Conservation (phyloP, 2,888 invertebrate genomes). For the Morpho helenor region DNA sequence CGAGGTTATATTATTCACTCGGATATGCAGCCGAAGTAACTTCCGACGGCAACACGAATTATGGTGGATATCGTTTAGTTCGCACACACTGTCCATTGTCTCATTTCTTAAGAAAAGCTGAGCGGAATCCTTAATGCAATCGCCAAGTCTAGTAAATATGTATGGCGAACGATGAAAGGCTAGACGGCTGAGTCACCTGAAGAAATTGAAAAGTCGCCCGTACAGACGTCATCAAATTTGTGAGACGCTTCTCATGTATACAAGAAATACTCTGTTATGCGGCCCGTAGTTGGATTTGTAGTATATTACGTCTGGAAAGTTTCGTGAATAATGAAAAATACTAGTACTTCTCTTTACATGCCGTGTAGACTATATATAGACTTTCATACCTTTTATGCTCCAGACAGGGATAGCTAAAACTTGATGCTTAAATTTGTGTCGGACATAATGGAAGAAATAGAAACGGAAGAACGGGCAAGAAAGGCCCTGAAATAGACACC, state of each 20-base stretch:
- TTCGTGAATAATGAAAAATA: too few species aligned
- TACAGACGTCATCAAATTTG: conserved; percentile 6
- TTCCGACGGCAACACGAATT: conserved; percentile 18
- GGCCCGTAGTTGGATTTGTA: too few species aligned
- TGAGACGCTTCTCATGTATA: neutral
- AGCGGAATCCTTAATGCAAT: conserved; percentile 26
- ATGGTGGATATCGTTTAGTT: conserved; percentile 5
- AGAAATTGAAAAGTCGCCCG: conserved; percentile 5
- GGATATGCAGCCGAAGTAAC: conserved; percentile 23
- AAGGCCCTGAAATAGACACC: too few species aligned
- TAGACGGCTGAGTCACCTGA: conserved; percentile 8
- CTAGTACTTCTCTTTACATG: too few species aligned
- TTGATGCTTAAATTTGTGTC: too few species aligned
- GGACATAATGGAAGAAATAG: too few species aligned
- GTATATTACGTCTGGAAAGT: too few species aligned
- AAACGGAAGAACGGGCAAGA: too few species aligned
- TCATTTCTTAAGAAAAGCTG: conserved; percentile 24
- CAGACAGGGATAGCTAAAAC: too few species aligned
- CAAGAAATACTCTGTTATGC: neutral
- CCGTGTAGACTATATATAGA: too few species aligned
- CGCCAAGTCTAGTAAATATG: conserved; percentile 10
- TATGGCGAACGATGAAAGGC: conserved; percentile 7
- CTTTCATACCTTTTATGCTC: too few species aligned
- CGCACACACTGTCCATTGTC: conserved; percentile 25
- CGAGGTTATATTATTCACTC: conserved; percentile 15